Conservation (phyloP, 1,140 invertebrate species). For the Danaus melanippus region DNA sequence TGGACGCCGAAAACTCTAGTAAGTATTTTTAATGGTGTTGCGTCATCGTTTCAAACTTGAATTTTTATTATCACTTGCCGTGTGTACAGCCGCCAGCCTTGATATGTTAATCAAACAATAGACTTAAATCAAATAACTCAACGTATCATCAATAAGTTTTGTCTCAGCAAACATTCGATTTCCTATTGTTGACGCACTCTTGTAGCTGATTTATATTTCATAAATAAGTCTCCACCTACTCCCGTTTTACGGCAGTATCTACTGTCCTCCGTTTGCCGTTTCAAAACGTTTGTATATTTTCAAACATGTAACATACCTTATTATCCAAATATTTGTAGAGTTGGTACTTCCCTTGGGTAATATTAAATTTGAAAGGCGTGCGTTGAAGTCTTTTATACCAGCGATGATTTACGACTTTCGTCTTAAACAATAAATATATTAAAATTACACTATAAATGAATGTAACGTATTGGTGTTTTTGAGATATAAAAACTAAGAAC, state of each 20-base stretch:
- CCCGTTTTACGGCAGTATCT: no score
- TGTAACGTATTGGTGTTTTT: no score
- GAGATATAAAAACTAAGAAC: no score
- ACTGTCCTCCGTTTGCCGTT: no score
- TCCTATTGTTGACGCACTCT: slow-evolving; percentile 32
- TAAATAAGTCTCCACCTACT: neutral
- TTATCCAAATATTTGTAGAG: neutral
- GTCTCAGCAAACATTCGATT: slow-evolving; percentile 49
- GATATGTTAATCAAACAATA: slow-evolving; percentile 71
- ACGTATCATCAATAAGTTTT: slow-evolving; percentile 57
- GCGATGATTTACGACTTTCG: neutral
- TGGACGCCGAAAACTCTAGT: slow-evolving; percentile 67
- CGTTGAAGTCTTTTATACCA: slow-evolving; percentile 20
- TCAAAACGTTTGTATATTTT: no score
- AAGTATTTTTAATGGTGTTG: slow-evolving; percentile 70
- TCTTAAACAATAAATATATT: neutral
- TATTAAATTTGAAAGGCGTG: neutral
- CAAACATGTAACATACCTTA: neutral
- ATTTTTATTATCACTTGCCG: slow-evolving; percentile 70
- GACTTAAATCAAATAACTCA: slow-evolving; percentile 61
- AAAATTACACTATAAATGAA: no score
- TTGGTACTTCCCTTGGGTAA: neutral
- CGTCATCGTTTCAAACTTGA: slow-evolving; percentile 70
- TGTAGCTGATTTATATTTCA: slow-evolving; percentile 13
- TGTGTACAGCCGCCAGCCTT: slow-evolving; percentile 66